These are phyloP conservation scores for Psittacula cyanocephala DNA, from an alignment of 2,113 vertebrate genomes.

Conservation along the genomic window DNA sequence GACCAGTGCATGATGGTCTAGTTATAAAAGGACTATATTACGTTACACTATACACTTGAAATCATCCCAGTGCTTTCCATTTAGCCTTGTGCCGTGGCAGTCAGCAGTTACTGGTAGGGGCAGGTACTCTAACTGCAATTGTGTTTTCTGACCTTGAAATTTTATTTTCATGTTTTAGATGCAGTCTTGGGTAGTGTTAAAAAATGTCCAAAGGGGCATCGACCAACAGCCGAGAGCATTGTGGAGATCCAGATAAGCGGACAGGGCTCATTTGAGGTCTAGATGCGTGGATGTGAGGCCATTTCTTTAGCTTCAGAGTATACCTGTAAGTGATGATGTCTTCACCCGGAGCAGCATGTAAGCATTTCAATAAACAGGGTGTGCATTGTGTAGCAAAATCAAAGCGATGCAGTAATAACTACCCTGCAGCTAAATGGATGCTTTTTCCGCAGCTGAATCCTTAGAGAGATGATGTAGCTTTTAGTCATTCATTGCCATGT, in stretches of 20 bases:
- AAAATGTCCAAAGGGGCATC: neutral
- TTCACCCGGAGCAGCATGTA: neutral
- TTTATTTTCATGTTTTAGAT: neutral
- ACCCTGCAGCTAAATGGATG: constrained; percentile 45
- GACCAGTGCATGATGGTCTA: neutral
- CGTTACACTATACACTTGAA: neutral
- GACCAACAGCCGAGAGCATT: neutral
- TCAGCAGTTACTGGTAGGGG: neutral
- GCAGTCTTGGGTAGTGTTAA: neutral
- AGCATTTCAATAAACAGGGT: constrained; percentile 49
- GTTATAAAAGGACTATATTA: neutral
- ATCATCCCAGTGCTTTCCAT: neutral
- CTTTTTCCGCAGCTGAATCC: constrained; percentile 58
- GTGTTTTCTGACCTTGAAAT: neutral
- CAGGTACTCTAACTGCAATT: neutral
- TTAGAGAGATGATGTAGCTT: constrained; percentile 56
- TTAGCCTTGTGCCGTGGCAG: neutral
- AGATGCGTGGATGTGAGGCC: neutral
- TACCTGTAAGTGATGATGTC: neutral
- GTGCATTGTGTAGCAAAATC: constrained; percentile 25
- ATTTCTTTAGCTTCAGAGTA: neutral
- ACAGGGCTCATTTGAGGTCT: neutral
- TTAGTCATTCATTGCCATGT: constrained; percentile 59
- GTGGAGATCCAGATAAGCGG: neutral
- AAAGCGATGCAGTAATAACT: constrained; percentile 60